A percentile compares a stretch with the other conserved stretches of the same genome.
Conservation (phyloP, 2,113 vertebrate species). For the Candoia aspera region DNA sequence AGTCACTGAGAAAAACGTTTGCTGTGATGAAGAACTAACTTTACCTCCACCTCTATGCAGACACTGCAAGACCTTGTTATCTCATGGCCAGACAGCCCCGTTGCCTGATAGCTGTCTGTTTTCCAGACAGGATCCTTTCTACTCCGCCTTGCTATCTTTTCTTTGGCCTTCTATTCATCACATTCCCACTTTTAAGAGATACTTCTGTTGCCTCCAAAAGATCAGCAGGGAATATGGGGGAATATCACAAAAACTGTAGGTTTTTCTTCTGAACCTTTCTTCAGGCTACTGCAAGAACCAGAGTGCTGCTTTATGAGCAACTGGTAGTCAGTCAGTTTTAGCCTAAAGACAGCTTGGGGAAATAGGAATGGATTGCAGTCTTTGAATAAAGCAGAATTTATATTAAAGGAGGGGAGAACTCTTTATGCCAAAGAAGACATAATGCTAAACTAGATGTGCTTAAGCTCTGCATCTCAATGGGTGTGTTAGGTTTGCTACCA, state of each 20-base stretch:
- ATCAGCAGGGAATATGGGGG: neutral
- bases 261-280: neutral
- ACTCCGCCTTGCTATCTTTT: slow-evolving; percentile 20
- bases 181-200: slow-evolving; percentile 41
- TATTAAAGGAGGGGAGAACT: neutral
- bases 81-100: slow-evolving; percentile 64
- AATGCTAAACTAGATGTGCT: neutral
- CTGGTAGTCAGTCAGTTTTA: neutral
- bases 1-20: slow-evolving; percentile 63
- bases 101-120: slow-evolving; percentile 62
- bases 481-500: neutral
- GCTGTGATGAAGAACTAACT: slow-evolving; percentile 67
- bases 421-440: neutral
- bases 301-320: neutral
- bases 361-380: neutral
- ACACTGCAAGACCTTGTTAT: slow-evolving; percentile 59
- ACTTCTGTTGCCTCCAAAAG: slow-evolving; percentile 26
- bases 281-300: neutral
- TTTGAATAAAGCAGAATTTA: neutral
- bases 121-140: slow-evolving; percentile 44
- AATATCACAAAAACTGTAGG: neutral
- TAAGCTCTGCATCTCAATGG: neutral
- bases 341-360: neutral
- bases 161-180: slow-evolving; percentile 38
- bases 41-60: slow-evolving; percentile 62